Conservation (phyloP, 2,797 vertebrate species). For the Sparidentex hasta region DNA sequence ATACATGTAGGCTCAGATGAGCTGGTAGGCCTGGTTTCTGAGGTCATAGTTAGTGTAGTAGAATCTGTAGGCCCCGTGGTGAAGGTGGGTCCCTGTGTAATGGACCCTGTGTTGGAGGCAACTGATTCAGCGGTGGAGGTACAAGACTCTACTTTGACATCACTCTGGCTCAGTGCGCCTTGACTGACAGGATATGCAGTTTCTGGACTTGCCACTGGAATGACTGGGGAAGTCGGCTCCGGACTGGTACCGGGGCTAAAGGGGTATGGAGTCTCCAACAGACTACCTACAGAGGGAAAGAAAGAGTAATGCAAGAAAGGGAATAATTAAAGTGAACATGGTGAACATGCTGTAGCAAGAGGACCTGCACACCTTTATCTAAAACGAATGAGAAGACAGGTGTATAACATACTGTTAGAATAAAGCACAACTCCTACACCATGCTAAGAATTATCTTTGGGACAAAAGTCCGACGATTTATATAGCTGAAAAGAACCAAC, state of each 20-base stretch:
- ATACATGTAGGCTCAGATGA: slow-evolving; percentile 17
- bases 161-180: slow-evolving; percentile 38
- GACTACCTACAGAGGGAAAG: slow-evolving; percentile 68
- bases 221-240: slow-evolving; percentile 67
- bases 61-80: slow-evolving; percentile 29
- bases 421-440: neutral
- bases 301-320: slow-evolving; percentile 6
- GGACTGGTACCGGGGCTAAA: slow-evolving; percentile 80
- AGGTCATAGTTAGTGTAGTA: slow-evolving; percentile 25
- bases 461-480: neutral
- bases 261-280: slow-evolving; percentile 74
- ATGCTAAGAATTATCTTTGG: neutral
- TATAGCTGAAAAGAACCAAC: neutral
- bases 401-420: neutral
- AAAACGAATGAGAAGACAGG: slow-evolving; percentile 5
- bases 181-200: slow-evolving; percentile 42
- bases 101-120: slow-evolving; percentile 33
- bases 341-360: slow-evolving; percentile 2
- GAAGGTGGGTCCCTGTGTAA: slow-evolving; percentile 40
- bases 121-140: slow-evolving; percentile 40
- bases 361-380: slow-evolving; percentile 1
- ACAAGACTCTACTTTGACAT: slow-evolving; percentile 39
- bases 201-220: slow-evolving; percentile 48
- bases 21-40: slow-evolving; percentile 27
- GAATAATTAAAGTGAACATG: neutral